Base-by-base conservation (phyloP, 2,113 vertebrate species). In the Melanocharis versteri region DNA sequence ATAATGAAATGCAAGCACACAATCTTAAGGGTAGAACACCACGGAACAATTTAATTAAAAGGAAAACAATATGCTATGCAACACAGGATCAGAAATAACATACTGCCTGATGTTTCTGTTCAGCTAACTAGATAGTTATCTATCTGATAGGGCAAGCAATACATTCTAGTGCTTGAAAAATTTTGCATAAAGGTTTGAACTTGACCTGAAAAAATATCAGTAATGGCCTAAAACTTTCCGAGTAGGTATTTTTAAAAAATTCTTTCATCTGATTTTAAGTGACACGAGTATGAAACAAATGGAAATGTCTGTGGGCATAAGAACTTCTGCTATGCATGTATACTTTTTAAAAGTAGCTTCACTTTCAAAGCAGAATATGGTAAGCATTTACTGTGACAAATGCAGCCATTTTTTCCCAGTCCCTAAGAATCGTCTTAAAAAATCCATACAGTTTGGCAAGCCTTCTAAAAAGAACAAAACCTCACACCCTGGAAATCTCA, bases 181-280 rank as follows among this genome's bases (percentile, higher is more conserved):
- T 39, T 83, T 69, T 86, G 76, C 50, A 87, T 54, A 45, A 79
- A 94, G 9, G 28, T 88, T 95, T 84, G 75, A 90, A 84, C 61
- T 75, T 90, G 68, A 93, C 92, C 91, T 94, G 87, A 64, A 96
- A 89, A 95, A 71, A 70, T 64, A 86, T 51, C 65, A 85, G 61
- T 47, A 78, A 93, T 69, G 78, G 94, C 87, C 68, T 71, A 93
- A 93, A 96, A 89, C 84, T 86, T 95, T 96, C 90, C 93, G 93
- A 97, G 93, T 33, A 87, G 94, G 81, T 58, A 85, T 94, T 95
- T 95, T 83, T 37, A 1, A 69, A 69, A 95, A 97, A 86, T 66
- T 51, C 82, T 96, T 97, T 97, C 86, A 93, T 90, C 73, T 97
- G 89, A 83, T 88, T 96, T 95, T 91, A 93, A 92, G 92, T 73